Conservation (phyloP, 2,113 vertebrate species). For the Bubo scandiacus region DNA sequence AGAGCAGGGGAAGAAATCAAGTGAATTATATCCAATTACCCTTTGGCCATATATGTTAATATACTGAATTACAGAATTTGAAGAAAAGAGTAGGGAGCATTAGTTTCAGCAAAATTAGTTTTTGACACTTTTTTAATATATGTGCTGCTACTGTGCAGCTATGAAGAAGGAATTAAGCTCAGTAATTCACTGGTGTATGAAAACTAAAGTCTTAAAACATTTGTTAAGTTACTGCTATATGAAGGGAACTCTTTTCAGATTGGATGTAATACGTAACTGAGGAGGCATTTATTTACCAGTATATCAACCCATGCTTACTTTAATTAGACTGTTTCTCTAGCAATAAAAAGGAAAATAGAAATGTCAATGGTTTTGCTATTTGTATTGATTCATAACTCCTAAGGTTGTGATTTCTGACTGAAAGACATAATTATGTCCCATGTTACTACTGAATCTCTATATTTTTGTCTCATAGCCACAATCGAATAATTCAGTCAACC, state of each 20-base stretch:
- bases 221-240: background rate
- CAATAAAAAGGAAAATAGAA: background rate
- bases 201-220: background rate
- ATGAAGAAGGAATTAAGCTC: background rate
- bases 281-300: background rate
- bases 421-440: background rate
- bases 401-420: background rate
- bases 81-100: background rate
- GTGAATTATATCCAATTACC: background rate
- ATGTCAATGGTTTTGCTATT: background rate
- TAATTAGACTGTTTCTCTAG: background rate
- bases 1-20: background rate
- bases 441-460: background rate
- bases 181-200: background rate
- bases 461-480: background rate
- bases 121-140: background rate
- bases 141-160: background rate
- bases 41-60: background rate
- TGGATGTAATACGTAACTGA: background rate
- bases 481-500: background rate
- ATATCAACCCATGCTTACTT: background rate
- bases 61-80: background rate
- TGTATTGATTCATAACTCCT: background rate
- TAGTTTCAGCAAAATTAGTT: background rate
- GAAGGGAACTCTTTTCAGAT: background rate